Percentiles rank a stretch among this genome's conserved stretches.
Conservation (phyloP, 2,113 vertebrate genomes). For the Bambusicola thoracicus region DNA sequence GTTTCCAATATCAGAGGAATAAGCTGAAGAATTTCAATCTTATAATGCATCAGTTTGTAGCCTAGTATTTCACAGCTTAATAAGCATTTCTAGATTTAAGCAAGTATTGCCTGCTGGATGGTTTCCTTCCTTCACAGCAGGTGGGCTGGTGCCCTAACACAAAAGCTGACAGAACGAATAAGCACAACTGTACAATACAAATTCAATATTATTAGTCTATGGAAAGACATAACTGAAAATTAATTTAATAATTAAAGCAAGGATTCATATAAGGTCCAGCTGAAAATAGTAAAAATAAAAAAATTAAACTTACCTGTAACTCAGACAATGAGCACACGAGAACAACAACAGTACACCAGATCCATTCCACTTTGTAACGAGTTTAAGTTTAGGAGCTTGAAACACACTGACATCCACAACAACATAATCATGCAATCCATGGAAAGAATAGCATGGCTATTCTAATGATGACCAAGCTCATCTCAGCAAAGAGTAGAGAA, state of each 20-base stretch:
- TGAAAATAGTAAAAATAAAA: constrained; percentile 32
- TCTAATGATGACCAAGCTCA: background rate
- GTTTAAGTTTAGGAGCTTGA: background rate
- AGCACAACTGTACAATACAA: background rate
- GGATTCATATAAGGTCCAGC: background rate
- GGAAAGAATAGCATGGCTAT: background rate
- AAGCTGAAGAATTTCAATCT: background rate
- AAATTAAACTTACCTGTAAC: background rate
- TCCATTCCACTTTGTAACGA: background rate
- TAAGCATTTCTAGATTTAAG: background rate
- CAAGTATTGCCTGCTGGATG: background rate
- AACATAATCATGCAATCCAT: background rate
- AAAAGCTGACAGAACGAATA: background rate
- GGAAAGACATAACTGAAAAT: background rate
- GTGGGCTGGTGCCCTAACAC: background rate
- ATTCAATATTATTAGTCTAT: background rate
- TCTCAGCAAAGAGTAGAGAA: background rate
- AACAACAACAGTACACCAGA: background rate
- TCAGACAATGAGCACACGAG: background rate
- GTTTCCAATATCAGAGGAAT: background rate
- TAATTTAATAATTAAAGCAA: constrained; percentile 41
- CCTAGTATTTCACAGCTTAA: background rate
- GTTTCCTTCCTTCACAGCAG: background rate
- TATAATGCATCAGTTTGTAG: background rate
- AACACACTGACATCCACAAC: background rate